Percentiles rank a stretch among this genome's conserved stretches.
These are phyloP conservation scores for Dendroctonus valens DNA, from an alignment of 1,140 invertebrate species.

Conservation along the genomic window DNA sequence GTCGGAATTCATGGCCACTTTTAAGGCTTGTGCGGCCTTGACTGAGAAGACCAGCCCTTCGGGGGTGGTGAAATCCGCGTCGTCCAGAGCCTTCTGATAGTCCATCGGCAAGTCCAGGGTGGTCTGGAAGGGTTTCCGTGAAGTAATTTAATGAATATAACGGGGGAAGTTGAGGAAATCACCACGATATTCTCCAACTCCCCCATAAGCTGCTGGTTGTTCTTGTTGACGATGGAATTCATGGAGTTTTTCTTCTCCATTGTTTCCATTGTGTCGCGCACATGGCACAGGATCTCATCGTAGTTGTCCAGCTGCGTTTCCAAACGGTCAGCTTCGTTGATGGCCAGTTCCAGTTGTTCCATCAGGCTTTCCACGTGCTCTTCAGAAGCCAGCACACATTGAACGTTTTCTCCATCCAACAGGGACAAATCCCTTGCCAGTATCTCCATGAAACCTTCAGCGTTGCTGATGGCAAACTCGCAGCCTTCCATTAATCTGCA, in stretches of 20 bases:
- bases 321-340: conserved; percentile 73
- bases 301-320: conserved; percentile 73
- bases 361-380: conserved; percentile 81
- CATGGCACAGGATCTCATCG: conserved; percentile 77
- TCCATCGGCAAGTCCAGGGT: conserved; percentile 73
- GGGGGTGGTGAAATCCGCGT: conserved; percentile 61
- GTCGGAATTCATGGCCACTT: conserved; percentile 73
- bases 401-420: conserved; percentile 72
- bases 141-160: conserved; percentile 14
- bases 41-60: conserved; percentile 76
- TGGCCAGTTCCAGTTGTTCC: conserved; percentile 78
- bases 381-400: conserved; percentile 49
- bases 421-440: conserved; percentile 77
- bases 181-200: conserved; percentile 82
- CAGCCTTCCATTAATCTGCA: conserved; percentile 66
- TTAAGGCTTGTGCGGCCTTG: conserved; percentile 74
- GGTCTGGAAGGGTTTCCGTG: conserved; percentile 51
- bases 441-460: conserved; percentile 82
- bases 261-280: conserved; percentile 81
- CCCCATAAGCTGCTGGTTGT: conserved; percentile 75
- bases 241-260: conserved; percentile 91
- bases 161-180: conserved; percentile 44
- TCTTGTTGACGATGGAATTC: conserved; percentile 82
- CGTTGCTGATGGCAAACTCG: conserved; percentile 80
- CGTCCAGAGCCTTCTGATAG: conserved; percentile 64